These are phyloP conservation scores for Phataginus tricuspis DNA, from an alignment of 2,797 vertebrate genomes.

Conservation along the genomic window DNA sequence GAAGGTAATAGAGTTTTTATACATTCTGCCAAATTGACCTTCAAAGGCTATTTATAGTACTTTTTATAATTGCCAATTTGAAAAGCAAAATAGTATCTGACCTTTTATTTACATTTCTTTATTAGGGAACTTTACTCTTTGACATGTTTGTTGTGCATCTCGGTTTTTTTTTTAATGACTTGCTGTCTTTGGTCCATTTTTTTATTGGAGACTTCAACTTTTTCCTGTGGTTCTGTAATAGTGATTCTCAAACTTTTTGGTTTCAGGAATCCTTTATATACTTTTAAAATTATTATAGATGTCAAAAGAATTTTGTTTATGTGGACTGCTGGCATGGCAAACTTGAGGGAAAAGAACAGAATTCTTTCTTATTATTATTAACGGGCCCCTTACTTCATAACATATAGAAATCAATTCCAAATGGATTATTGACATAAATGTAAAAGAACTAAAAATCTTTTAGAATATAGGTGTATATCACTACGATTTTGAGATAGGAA, in stretches of 20 bases:
- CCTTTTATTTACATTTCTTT: neutral
- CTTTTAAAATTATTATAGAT: neutral
- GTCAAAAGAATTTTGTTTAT: neutral
- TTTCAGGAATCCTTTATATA: neutral
- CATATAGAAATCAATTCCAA: neutral
- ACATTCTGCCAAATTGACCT: neutral
- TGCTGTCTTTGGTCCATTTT: neutral
- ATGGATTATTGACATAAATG: neutral
- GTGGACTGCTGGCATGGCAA: neutral
- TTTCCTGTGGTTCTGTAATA: neutral
- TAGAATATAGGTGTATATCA: neutral
- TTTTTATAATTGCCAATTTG: slow-evolving; percentile 26
- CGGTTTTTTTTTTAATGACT: neutral
- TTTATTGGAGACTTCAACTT: neutral
- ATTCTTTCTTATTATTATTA: neutral
- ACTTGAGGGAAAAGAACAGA: neutral
- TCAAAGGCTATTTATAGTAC: neutral
- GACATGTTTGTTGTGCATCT: neutral
- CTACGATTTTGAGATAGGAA: neutral
- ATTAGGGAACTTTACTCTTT: neutral
- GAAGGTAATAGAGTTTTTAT: slow-evolving; percentile 39
- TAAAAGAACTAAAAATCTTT: slow-evolving; percentile 4
- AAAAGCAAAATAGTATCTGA: slow-evolving; percentile 11
- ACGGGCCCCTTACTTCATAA: neutral
- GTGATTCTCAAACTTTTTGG: neutral